Percentiles rank a stretch among this genome's conserved stretches.
These are phyloP conservation scores for Pseudonaja textilis DNA, from an alignment of 2,113 vertebrate species.

Conservation along the genomic window DNA sequence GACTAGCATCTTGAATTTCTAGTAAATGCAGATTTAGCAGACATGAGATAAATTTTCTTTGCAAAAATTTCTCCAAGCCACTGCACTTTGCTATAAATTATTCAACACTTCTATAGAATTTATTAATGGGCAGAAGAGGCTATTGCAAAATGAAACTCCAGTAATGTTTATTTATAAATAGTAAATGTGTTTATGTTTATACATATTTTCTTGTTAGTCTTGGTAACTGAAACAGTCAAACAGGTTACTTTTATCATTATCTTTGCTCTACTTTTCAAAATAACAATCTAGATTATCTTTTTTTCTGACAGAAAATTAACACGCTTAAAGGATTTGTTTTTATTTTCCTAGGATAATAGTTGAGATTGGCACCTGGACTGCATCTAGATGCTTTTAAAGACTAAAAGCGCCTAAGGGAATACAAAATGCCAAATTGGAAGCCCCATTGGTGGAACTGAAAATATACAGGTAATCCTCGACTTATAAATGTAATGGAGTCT, in stretches of 20 bases:
- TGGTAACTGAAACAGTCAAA: slow-evolving; percentile 38
- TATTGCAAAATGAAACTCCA: not conserved
- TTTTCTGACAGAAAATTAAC: not conserved
- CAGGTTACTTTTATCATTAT: slow-evolving; percentile 15
- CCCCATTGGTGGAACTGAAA: not conserved
- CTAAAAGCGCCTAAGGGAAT: not conserved
- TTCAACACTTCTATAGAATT: slow-evolving; percentile 9
- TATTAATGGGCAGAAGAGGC: not conserved
- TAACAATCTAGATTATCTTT: not conserved
- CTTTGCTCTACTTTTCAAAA: not conserved
- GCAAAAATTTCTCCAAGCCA: slow-evolving; percentile 17
- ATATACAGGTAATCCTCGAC: not conserved
- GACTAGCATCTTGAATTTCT: slow-evolving; percentile 35
- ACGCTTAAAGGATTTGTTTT: not conserved
- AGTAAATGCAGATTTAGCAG: slow-evolving; percentile 20
- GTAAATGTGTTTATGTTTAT: too few species aligned
- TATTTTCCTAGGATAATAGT: not conserved
- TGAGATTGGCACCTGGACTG: too few species aligned
- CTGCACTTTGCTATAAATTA: not conserved
- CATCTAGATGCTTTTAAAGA: not conserved
- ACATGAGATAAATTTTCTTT: slow-evolving; percentile 21
- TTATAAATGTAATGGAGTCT: too few species aligned
- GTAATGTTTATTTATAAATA: slow-evolving; percentile 1
- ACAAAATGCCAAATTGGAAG: not conserved
- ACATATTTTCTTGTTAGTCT: slow-evolving; percentile 20